Conservation (phyloP, 1,140 invertebrate genomes). For the Uloborus diversus region DNA sequence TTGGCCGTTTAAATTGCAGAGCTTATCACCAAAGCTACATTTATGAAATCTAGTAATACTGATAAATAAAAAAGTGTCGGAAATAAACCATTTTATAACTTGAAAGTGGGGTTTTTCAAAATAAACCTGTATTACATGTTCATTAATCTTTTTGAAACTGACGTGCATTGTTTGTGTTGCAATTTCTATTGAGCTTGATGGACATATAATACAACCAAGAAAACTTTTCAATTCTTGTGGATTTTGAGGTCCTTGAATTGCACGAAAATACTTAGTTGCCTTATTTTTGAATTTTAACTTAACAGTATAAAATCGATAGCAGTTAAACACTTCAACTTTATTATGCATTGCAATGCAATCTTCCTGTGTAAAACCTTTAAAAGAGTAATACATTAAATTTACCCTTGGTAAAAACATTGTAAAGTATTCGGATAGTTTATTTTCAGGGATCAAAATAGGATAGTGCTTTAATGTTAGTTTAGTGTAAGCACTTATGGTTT, state of each 20-base stretch:
- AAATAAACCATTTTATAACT: background rate
- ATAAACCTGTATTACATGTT: background rate
- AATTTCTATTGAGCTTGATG: background rate
- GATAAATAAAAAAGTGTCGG: background rate
- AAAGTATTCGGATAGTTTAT: background rate
- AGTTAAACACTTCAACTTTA: background rate
- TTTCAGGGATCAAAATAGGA: background rate
- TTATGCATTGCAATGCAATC: background rate
- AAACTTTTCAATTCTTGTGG: background rate
- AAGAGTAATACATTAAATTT: background rate
- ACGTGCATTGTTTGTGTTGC: slow-evolving; percentile 16
- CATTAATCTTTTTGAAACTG: background rate
- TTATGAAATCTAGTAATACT: background rate
- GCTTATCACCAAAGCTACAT: background rate
- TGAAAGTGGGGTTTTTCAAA: slow-evolving; percentile 15
- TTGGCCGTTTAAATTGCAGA: slow-evolving; percentile 26
- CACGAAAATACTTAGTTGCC: background rate
- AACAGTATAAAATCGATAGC: slow-evolving; percentile 16
- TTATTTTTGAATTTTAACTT: background rate
- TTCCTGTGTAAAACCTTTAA: slow-evolving; percentile 21
- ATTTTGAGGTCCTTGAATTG: background rate
- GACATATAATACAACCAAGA: background rate
- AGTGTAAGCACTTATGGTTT: background rate
- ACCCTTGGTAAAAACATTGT: background rate
- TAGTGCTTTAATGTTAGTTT: background rate